Conservation (phyloP, 2,888 invertebrate genomes). For the Drosophila mayaguana region DNA sequence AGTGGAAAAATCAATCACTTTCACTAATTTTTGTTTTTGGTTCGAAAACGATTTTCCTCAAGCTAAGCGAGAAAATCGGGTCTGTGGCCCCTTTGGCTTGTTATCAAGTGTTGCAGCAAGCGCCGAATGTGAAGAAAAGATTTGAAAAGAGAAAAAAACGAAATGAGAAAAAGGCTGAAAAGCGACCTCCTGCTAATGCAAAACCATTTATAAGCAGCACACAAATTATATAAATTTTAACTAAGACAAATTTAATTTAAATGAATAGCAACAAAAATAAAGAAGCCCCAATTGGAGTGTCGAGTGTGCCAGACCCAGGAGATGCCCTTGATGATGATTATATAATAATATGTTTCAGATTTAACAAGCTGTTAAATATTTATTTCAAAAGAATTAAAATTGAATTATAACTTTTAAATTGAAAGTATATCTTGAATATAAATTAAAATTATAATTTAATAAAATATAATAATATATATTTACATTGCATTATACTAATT, state of each 20-base stretch:
- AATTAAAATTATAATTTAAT: no score
- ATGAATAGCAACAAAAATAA: slow-evolving; percentile 45
- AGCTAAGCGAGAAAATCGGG: slow-evolving; percentile 55
- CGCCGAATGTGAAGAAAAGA: slow-evolving; percentile 47
- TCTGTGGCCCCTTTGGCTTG: slow-evolving; percentile 40
- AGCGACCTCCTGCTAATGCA: slow-evolving; percentile 45
- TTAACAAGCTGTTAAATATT: no score
- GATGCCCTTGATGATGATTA: neutral
- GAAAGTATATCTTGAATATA: no score
- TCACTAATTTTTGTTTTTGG: slow-evolving; percentile 70
- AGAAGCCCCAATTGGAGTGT: neutral
- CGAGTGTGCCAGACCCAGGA: neutral
- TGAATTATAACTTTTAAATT: no score
- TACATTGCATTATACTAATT: no score
- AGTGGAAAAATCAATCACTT: slow-evolving; percentile 80
- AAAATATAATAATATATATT: no score
- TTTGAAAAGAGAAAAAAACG: neutral
- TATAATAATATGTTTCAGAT: no score
- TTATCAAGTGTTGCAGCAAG: slow-evolving; percentile 74
- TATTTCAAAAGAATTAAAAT: no score
- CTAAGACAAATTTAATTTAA: slow-evolving; percentile 63
- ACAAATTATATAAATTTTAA: slow-evolving; percentile 55
- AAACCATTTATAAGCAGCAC: slow-evolving; percentile 53
- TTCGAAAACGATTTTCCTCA: slow-evolving; percentile 62
- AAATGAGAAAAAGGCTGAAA: slow-evolving; percentile 4